These are phyloP conservation scores for Cryptoblepharus egeriae DNA, from an alignment of 2,797 vertebrate genomes.

Conservation along the genomic window DNA sequence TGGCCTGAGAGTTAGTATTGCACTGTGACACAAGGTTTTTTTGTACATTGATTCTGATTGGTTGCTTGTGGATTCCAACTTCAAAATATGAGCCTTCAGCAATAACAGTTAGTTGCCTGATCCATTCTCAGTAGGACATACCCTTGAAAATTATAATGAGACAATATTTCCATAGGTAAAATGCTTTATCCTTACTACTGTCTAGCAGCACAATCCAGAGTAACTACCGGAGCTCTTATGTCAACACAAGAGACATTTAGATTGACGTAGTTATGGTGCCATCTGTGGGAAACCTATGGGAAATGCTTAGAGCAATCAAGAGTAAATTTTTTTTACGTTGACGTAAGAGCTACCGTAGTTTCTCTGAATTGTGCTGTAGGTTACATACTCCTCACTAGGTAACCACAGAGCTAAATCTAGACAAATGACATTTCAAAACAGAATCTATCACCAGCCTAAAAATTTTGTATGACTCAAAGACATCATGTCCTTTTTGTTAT, in stretches of 20 bases:
- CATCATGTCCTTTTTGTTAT: background rate
- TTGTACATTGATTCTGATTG: background rate
- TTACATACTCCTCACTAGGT: background rate
- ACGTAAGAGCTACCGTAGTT: too few relatives aligned
- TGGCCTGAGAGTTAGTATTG: too few relatives aligned
- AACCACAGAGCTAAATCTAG: background rate
- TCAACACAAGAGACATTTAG: too few relatives aligned
- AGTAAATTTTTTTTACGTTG: too few relatives aligned
- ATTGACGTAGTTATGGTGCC: too few relatives aligned
- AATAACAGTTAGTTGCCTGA: background rate
- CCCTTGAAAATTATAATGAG: background rate
- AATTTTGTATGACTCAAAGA: background rate
- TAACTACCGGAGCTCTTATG: too few relatives aligned
- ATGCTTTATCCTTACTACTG: background rate
- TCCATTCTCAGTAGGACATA: background rate
- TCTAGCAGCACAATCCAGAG: too few relatives aligned
- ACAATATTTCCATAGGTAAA: too few relatives aligned
- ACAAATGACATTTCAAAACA: background rate
- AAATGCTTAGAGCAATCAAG: too few relatives aligned
- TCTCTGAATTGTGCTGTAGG: too few relatives aligned
- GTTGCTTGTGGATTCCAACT: background rate
- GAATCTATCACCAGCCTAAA: background rate
- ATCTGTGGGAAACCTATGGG: too few relatives aligned
- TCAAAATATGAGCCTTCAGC: background rate
- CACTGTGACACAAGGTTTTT: too few relatives aligned